Evolutionary conservation across 2,113 vertebrate genomes (phyloP).

Genomic region (Bos taurus): ARS-UCD2.0 NC_037336.1:99020001-99020500

Average conservation of each 20-base stretch:
- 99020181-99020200: rapidly evolving
- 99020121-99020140: neutral
- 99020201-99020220: neutral
- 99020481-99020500: neutral
- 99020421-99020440: neutral
- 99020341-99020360: neutral
- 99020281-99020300: rapidly evolving
- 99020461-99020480: neutral
- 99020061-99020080: neutral
- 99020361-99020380: neutral
- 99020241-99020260: rapidly evolving
- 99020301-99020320: neutral
- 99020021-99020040: neutral
- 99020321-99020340: neutral
- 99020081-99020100: neutral
- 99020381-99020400: neutral
- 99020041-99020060: neutral
- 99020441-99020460: no score
- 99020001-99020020: neutral
- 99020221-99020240: neutral
- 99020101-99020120: rapidly evolving
- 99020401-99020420: neutral
- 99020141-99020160: rapidly evolving
- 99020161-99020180: neutral
- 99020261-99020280: neutral